These are phyloP conservation scores for Morelia viridis DNA, from an alignment of 2,797 vertebrate genomes.

Conservation along the genomic window DNA sequence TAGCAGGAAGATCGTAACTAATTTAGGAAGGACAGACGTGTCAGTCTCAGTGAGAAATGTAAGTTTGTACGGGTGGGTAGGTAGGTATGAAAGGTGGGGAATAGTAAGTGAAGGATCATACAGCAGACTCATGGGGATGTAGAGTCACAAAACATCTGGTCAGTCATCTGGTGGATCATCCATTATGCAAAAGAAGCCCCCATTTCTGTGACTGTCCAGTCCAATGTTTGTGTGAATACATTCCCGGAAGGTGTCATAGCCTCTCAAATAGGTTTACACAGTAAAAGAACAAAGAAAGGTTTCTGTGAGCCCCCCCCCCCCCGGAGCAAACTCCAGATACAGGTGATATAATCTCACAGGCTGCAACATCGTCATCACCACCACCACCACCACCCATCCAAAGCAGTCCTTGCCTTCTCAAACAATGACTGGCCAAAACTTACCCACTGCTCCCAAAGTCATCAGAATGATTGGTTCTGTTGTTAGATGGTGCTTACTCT, in stretches of 20 bases:
- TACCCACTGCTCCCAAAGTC: too few species aligned
- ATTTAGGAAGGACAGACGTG: not conserved
- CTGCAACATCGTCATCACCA: too few species aligned
- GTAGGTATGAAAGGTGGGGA: not conserved
- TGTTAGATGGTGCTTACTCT: too few species aligned
- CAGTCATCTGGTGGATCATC: not conserved
- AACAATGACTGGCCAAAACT: too few species aligned
- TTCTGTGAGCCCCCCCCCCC: not conserved
- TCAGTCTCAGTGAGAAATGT: not conserved
- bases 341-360: too few species aligned
- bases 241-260: not conserved
- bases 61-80: too few species aligned
- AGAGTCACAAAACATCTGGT: not conserved
- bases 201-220: not conserved
- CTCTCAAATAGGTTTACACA: not conserved
- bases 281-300: not conserved
- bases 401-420: too few species aligned
- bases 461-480: too few species aligned
- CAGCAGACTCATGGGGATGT: too few species aligned
- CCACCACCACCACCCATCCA: too few species aligned
- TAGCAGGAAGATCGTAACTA: conserved; percentile 25
- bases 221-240: not conserved
- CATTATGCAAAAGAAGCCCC: not conserved
- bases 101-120: not conserved
- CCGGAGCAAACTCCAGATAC: too few species aligned